Percentiles rank a stretch among this genome's conserved stretches.
phyloP scores from a whole-genome alignment of 2,888 invertebrate genomes.

The Pristionchus maxplancki region DNA sequence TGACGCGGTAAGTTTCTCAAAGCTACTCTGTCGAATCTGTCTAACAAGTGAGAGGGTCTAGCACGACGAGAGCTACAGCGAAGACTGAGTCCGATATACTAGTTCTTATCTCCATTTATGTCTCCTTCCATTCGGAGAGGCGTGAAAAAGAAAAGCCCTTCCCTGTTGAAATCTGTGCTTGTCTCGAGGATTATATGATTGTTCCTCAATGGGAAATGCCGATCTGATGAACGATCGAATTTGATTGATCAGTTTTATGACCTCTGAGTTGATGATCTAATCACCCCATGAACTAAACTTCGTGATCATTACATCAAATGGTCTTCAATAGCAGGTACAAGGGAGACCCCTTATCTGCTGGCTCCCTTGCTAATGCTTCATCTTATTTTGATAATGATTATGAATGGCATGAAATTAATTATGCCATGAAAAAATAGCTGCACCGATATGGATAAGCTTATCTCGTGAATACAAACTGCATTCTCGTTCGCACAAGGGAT shows the following conservation, averaged over 20 bases:
- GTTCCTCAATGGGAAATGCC: neutral
- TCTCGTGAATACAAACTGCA: slow-evolving; percentile 9
- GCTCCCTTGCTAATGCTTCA: too few species aligned
- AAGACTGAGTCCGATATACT: neutral
- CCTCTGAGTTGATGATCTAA: neutral
- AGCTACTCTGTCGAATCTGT: too few species aligned
- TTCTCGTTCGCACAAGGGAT: neutral
- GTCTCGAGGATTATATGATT: slow-evolving; percentile 10
- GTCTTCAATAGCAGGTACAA: too few species aligned
- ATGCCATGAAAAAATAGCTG: too few species aligned
- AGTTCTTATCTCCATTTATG: slow-evolving; percentile 24
- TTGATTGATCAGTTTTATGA: neutral
- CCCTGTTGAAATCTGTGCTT: slow-evolving; percentile 13
- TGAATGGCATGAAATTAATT: too few species aligned
- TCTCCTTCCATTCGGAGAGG: neutral
- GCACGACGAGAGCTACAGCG: neutral
- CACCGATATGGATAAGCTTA: neutral
- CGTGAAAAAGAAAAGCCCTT: neutral
- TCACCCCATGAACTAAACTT: too few species aligned
- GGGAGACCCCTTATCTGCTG: too few species aligned
- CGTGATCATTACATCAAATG: too few species aligned
- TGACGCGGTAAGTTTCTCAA: too few species aligned
- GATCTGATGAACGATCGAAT: neutral
- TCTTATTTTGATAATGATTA: too few species aligned
- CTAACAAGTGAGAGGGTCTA: neutral